A percentile compares a stretch with the other conserved stretches of the same genome.
Evolutionary conservation across 2,888 invertebrate species (phyloP).

Genomic region (Vesta saturnalis): DNA sequence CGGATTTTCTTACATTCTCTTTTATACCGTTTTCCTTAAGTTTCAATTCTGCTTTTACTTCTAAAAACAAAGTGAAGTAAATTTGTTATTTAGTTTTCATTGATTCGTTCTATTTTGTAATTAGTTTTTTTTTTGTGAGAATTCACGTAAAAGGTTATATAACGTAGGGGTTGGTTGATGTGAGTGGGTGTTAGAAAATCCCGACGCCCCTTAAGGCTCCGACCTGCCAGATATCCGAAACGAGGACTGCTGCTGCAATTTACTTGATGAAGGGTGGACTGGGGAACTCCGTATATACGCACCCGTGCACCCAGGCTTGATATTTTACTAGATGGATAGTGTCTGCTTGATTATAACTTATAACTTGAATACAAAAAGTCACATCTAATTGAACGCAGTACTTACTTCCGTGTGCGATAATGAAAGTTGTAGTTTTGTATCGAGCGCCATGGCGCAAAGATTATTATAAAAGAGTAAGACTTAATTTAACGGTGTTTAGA

Average conservation of each 20-base stretch:
- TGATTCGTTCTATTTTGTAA: not conserved
- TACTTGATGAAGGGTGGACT: slow-evolving; percentile 62
- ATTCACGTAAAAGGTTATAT: not conserved
- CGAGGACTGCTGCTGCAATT: slow-evolving; percentile 61
- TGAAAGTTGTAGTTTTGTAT: not conserved
- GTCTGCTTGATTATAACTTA: slow-evolving; percentile 26
- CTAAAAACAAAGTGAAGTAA: no score
- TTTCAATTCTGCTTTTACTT: not conserved
- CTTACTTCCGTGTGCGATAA: not conserved
- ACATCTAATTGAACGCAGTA: not conserved
- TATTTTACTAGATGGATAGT: slow-evolving; percentile 27
- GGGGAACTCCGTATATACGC: slow-evolving; percentile 43
- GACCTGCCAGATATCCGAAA: slow-evolving; percentile 61
- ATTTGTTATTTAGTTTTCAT: no score
- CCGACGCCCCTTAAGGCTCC: slow-evolving; percentile 55
- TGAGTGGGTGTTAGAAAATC: slow-evolving; percentile 43
- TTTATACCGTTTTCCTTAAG: not conserved
- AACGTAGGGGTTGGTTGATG: slow-evolving; percentile 33
- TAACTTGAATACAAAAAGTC: slow-evolving; percentile 3
- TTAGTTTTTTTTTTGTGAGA: not conserved
- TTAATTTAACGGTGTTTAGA: slow-evolving; percentile 17
- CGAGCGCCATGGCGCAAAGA: not conserved
- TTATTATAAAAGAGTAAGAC: not conserved
- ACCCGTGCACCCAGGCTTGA: slow-evolving; percentile 36
- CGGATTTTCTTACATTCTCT: not conserved